Percentiles rank a stretch among this genome's conserved stretches.
These are phyloP conservation scores for Drosophila auraria DNA, from an alignment of 1,140 invertebrate genomes.

Conservation along the genomic window DNA sequence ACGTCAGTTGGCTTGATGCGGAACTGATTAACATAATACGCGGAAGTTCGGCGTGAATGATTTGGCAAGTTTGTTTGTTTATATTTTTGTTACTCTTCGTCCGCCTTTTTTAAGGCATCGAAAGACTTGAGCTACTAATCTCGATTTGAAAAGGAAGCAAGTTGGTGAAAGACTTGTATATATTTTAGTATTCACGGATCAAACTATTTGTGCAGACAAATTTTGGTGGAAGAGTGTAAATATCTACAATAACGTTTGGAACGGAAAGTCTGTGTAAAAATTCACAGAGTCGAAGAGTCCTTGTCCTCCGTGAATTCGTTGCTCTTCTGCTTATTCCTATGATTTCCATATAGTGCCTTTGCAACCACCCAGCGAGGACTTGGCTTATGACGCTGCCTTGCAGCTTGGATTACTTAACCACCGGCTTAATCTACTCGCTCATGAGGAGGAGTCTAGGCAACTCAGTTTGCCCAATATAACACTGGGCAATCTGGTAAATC, in stretches of 20 bases:
- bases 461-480: slow-evolving; percentile 67
- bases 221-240: slow-evolving; percentile 7
- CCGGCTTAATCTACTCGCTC: slow-evolving; percentile 68
- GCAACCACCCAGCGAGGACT: slow-evolving; percentile 63
- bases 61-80: slow-evolving; percentile 49
- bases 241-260: neutral
- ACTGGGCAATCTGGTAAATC: slow-evolving; percentile 63
- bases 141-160: slow-evolving; percentile 31
- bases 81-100: slow-evolving; percentile 33
- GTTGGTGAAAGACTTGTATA: slow-evolving; percentile 18
- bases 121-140: slow-evolving; percentile 74
- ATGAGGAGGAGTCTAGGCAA: slow-evolving; percentile 75
- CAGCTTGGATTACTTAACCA: slow-evolving; percentile 74
- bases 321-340: neutral
- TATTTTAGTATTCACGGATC: neutral
- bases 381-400: slow-evolving; percentile 78
- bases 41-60: slow-evolving; percentile 68
- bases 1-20: slow-evolving; percentile 62
- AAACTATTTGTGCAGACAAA: too few relatives aligned
- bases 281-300: neutral
- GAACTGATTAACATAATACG: slow-evolving; percentile 68
- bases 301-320: neutral
- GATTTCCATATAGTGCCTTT: slow-evolving; percentile 53
- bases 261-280: neutral
- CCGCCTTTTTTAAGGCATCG: slow-evolving; percentile 1